A percentile compares a stretch with the other conserved stretches of the same genome.
These are phyloP conservation scores for Hybognathus amarus DNA, from an alignment of 2,797 vertebrate species.

Conservation along the genomic window DNA sequence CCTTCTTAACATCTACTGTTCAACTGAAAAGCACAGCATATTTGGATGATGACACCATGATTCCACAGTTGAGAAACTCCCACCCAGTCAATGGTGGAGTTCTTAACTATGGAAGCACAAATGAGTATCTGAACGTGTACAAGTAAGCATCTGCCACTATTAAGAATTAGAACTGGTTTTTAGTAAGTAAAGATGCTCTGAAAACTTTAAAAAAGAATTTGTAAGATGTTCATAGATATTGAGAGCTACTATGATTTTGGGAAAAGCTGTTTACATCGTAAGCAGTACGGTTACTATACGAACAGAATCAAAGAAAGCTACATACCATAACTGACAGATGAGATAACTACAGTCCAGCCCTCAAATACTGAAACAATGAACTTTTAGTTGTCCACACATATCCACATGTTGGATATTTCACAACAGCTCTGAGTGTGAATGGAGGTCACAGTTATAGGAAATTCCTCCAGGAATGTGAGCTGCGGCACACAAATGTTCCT, in stretches of 20 bases:
- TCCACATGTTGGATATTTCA: background rate
- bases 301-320: background rate
- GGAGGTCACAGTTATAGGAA: conserved; percentile 26
- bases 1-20: conserved; percentile 25
- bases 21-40: conserved; percentile 43
- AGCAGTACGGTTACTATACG: too few species aligned
- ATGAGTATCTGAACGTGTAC: background rate
- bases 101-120: background rate
- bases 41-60: conserved; percentile 31
- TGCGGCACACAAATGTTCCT: conserved; percentile 5
- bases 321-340: background rate
- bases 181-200: background rate
- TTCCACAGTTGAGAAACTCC: too few species aligned
- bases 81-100: background rate
- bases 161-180: background rate
- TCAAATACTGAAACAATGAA: background rate
- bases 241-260: background rate
- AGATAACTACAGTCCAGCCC: background rate
- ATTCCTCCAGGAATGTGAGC: conserved; percentile 25
- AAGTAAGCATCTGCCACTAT: background rate
- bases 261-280: background rate
- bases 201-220: background rate
- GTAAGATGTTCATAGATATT: background rate
- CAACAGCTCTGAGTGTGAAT: conserved; percentile 9
- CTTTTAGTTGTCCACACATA: background rate